phyloP scores from a whole-genome alignment of 2,113 vertebrate genomes.

The Ptychochromis oligacanthus region DNA sequence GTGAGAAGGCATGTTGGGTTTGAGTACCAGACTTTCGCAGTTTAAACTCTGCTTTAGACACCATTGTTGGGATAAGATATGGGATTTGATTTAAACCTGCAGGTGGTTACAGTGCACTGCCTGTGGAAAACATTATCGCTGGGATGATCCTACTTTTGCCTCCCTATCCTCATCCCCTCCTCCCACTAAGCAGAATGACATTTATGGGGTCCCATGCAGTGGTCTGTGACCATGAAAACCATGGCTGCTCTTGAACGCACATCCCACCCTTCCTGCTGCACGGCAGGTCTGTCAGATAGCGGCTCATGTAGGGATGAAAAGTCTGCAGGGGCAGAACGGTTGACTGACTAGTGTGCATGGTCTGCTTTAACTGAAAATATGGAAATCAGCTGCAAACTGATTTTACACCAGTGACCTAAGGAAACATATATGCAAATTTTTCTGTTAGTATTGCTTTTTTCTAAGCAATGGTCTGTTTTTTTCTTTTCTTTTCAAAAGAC shows the following conservation, averaged over 20 bases:
- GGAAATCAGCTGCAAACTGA: slow-evolving; percentile 37
- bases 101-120: slow-evolving; percentile 62
- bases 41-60: slow-evolving; percentile 45
- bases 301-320: slow-evolving; percentile 30
- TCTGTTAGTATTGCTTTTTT: neutral
- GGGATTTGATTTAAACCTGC: slow-evolving; percentile 67
- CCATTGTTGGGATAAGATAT: slow-evolving; percentile 18
- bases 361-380: slow-evolving; percentile 43
- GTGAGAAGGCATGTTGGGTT: slow-evolving; percentile 25
- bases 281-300: slow-evolving; percentile 47
- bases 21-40: slow-evolving; percentile 26
- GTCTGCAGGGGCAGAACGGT: slow-evolving; percentile 25
- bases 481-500: neutral
- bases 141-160: slow-evolving; percentile 44
- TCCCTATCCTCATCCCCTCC: slow-evolving; percentile 31
- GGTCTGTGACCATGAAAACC: slow-evolving; percentile 70
- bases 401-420: slow-evolving; percentile 14
- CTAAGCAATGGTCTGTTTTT: neutral
- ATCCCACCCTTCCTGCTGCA: slow-evolving; percentile 46
- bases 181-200: slow-evolving; percentile 54
- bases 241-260: slow-evolving; percentile 49
- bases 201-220: slow-evolving; percentile 67
- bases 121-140: slow-evolving; percentile 70
- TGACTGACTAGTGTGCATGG: slow-evolving; percentile 34
- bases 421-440: slow-evolving; percentile 2